Evolutionary conservation across 2,888 invertebrate species (phyloP), one percentile per base, ranked within the genome.

Genomic region (Muschampia plurimacula): DNA sequence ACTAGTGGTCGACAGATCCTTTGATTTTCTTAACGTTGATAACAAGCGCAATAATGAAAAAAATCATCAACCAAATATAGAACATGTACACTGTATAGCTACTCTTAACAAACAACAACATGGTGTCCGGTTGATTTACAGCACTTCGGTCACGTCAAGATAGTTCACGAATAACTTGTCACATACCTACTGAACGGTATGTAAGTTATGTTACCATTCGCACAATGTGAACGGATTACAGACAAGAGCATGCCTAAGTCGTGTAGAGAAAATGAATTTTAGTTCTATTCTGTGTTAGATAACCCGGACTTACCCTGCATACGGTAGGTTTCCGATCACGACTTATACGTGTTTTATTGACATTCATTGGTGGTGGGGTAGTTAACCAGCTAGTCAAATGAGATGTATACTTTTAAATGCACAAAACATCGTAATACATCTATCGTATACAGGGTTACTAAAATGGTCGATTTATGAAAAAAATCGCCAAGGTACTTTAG

Each of bases 141-240:
- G 36, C 66, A 55, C 52, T n/a, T 36, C 36, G 46, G 66, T 55
- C 67, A 59, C 41, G 44, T 46, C 59, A 41, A 59, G 59, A 44
- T 46, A 32, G 59, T 67, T 59, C 67, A 67, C 57, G 57, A 59
- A 64, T 64, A 15, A 12, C 63, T 44, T 44, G 63, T 64, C 63
- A 64, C 63, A 44, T 64, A 44, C 46, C 44, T 41, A 44, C 44
- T 8, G 28, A 22, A n/a, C 65, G 13, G 49, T 49, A 65, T 46
- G 13, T 13, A 13, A 32, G 49, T 49, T 49, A 49, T 65, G 65
- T 65, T 49, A 62, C n/a, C n/a, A n/a, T 65, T 36, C 41, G 49
- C n/a, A 65, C 36, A 65, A 52, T 65, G 36, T 65, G 49, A 52
- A 52, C 15, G 32, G 36, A 36, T n/a, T 32, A 49, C 32, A 7